Base-by-base conservation (phyloP, 2,113 vertebrate genomes). In the Hippolais icterina region DNA sequence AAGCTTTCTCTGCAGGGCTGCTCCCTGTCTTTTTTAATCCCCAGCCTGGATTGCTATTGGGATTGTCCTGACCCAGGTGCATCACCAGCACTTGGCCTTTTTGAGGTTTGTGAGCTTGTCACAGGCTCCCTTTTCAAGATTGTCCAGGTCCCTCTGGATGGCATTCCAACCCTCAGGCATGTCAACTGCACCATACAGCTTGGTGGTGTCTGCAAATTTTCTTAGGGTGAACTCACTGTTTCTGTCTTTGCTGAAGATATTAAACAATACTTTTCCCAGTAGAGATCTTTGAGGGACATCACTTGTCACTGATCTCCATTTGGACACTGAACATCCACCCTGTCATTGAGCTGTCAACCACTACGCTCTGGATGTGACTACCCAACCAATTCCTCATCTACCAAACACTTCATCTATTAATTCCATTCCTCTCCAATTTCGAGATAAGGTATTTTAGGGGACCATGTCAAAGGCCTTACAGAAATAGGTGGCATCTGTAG, bases 11-110 rank as follows among this genome's bases (percentile, higher is more conserved):
- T 7, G 21, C 57, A 49, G 29, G 21, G 50, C 75, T 72, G 50
- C 66, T 88, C 25, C 64, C 3, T 2, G 5, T 39, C 15, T n/a
- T 8, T n/a, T 8, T 39, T 46, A 17, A 42, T 80, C 14, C 25
- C 0, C 57, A 42, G 11, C 50, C 31, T 27, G 6, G 27, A 4
- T 35, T 42, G 49, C 37, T 42, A 23, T 18, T 0, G 0, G 14
- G 7, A 2, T 13, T 72, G 7, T 11, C 9, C 9, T 4, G 3
- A 19, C 6, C 5, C 50, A 11, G 22, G 25, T 65, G 18, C 50
- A 57, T 10, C 76, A 15, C 14, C 50, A 27, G 25, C 17, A 12
- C 29, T 31, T 57, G 59, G 66, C 22, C 11, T 44, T 72, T 71
- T 33, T 24, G 6, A 44, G n/a, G 22, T 59, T 37, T 23, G 28